phyloP scores from a whole-genome alignment of 2,888 invertebrate species.

The Palloptera scutellata region DNA sequence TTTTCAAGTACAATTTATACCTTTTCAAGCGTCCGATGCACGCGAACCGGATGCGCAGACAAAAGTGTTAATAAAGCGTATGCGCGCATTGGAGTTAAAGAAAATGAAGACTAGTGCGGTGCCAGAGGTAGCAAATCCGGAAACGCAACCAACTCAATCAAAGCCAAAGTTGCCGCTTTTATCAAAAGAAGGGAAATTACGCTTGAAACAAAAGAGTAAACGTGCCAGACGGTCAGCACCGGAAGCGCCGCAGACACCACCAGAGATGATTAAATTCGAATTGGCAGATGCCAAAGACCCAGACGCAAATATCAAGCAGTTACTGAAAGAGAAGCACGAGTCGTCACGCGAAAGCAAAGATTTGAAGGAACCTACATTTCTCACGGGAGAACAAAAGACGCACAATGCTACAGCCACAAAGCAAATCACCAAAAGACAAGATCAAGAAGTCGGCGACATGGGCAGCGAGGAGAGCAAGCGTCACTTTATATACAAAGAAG shows the following conservation, averaged over 20 bases:
- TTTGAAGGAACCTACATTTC: conserved; percentile 28
- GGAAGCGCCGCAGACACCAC: conserved; percentile 22
- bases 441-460: conserved; percentile 34
- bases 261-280: conserved; percentile 58
- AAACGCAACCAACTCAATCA: conserved; percentile 16
- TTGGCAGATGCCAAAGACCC: conserved; percentile 58
- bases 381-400: conserved; percentile 31
- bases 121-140: neutral
- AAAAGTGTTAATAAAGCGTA: conserved; percentile 50
- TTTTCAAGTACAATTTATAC: conserved; percentile 51
- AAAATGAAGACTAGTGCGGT: conserved; percentile 7
- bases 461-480: conserved; percentile 48
- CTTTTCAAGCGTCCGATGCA: conserved; percentile 54
- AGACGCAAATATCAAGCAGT: conserved; percentile 37
- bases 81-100: conserved; percentile 50
- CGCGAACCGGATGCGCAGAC: conserved; percentile 54
- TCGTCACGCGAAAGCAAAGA: conserved; percentile 35
- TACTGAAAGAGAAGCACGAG: conserved; percentile 34
- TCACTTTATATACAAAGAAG: conserved; percentile 49
- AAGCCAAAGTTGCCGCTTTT: neutral
- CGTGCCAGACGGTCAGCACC: conserved; percentile 21
- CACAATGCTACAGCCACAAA: neutral
- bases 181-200: neutral
- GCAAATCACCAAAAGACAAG: neutral
- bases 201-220: conserved; percentile 20